Evolutionary conservation across 2,113 vertebrate genomes (phyloP).

Genomic region (Chrysemys picta): DNA sequence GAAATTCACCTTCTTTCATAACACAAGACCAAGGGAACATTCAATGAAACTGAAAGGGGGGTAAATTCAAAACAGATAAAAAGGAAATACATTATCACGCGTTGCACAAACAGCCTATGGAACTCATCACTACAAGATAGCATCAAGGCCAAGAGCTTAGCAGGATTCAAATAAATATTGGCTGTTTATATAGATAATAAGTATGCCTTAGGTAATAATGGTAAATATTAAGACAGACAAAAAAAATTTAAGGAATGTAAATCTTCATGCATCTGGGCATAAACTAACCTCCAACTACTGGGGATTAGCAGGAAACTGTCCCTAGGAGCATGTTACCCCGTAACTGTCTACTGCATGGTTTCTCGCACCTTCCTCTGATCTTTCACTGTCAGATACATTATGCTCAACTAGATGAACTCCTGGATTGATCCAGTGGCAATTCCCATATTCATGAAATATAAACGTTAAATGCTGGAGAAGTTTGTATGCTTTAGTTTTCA

Average conservation of each 20-base stretch:
- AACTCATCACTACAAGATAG: background rate
- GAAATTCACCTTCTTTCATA: background rate
- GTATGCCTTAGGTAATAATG: background rate
- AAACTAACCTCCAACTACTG: background rate
- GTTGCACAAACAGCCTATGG: background rate
- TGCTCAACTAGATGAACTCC: background rate
- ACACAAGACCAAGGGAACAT: accelerated
- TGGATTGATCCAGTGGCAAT: background rate
- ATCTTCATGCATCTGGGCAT: background rate
- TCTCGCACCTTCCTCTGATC: background rate
- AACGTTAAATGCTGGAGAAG: background rate
- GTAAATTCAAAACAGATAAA: background rate
- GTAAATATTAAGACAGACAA: background rate
- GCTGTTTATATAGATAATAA: background rate
- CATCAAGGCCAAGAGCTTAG: background rate
- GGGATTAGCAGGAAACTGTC: background rate
- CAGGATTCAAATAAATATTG: background rate
- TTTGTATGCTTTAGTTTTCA: background rate
- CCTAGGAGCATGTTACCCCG: background rate
- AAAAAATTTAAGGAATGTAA: background rate
- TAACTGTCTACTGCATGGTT: background rate
- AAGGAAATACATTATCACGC: background rate
- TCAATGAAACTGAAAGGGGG: background rate
- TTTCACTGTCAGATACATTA: background rate
- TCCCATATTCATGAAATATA: background rate